Evolutionary conservation across 2,113 vertebrate species (phyloP).

Genomic region (Tonatia bakeri): DNA sequence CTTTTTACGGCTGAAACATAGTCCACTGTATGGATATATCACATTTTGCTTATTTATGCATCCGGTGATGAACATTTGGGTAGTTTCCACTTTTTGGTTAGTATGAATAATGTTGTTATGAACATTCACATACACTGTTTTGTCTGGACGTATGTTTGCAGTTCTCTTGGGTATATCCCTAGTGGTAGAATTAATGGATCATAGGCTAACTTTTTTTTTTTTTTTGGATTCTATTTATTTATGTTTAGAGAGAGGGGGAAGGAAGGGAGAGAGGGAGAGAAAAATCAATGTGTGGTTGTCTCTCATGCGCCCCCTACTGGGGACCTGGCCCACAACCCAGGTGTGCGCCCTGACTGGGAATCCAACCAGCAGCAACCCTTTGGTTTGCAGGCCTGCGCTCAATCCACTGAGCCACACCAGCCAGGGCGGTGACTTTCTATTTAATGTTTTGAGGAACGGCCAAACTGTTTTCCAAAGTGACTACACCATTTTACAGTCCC

Average conservation of each 20-base stretch:
- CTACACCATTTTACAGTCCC: not conserved
- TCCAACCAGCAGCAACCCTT: too few relatives aligned
- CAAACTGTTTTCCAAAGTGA: not conserved
- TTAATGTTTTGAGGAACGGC: slow-evolving; percentile 1
- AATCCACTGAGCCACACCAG: too few relatives aligned
- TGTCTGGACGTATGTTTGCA: not conserved
- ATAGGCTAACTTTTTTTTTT: not conserved
- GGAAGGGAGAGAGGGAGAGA: too few relatives aligned
- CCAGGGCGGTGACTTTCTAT: not conserved
- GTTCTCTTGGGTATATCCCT: not conserved
- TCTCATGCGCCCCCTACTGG: too few relatives aligned
- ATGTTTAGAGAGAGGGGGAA: too few relatives aligned
- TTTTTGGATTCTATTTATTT: too few relatives aligned
- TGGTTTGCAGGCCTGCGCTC: too few relatives aligned
- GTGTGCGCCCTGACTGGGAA: too few relatives aligned
- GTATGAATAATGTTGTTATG: not conserved
- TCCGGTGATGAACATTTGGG: not conserved
- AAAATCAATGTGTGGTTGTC: too few relatives aligned
- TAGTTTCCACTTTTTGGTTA: not conserved
- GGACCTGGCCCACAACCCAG: too few relatives aligned
- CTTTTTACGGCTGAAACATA: not conserved
- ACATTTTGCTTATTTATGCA: not conserved
- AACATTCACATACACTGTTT: not conserved
- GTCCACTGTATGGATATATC: not conserved
- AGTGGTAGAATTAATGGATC: not conserved